Conservation (phyloP, 2,888 invertebrate genomes). For the Apamea crenata region DNA sequence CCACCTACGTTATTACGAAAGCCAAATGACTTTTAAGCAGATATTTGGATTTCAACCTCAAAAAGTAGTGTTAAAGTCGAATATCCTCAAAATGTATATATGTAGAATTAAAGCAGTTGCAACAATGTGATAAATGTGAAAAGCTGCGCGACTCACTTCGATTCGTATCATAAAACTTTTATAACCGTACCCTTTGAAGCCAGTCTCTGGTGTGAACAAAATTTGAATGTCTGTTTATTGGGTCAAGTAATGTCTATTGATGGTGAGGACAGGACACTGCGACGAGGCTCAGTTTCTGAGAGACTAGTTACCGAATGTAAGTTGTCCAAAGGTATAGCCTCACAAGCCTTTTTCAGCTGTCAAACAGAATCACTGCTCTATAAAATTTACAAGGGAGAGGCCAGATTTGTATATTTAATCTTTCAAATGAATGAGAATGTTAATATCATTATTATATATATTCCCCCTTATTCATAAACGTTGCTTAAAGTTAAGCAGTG, state of each 20-base stretch:
- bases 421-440: neutral
- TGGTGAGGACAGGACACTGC: neutral
- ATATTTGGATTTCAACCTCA: neutral
- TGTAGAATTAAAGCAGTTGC: neutral
- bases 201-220: neutral
- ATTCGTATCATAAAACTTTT: conserved; percentile 6
- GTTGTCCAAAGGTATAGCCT: neutral
- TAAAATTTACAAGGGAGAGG: neutral
- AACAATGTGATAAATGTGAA: neutral
- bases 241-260: conserved; percentile 13
- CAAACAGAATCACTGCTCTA: neutral
- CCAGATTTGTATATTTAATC: neutral
- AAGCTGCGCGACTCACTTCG: neutral
- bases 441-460: neutral
- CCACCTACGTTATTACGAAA: neutral
- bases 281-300: neutral
- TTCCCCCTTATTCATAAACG: no score
- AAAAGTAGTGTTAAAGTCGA: neutral
- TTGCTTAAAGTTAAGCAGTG: no score
- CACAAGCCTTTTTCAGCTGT: neutral
- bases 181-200: neutral
- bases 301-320: neutral
- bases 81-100: neutral
- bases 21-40: neutral
- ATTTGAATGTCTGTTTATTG: conserved; percentile 6